These are phyloP conservation scores for Drosophila neocordata DNA, from an alignment of 1,140 invertebrate genomes.

Conservation along the genomic window DNA sequence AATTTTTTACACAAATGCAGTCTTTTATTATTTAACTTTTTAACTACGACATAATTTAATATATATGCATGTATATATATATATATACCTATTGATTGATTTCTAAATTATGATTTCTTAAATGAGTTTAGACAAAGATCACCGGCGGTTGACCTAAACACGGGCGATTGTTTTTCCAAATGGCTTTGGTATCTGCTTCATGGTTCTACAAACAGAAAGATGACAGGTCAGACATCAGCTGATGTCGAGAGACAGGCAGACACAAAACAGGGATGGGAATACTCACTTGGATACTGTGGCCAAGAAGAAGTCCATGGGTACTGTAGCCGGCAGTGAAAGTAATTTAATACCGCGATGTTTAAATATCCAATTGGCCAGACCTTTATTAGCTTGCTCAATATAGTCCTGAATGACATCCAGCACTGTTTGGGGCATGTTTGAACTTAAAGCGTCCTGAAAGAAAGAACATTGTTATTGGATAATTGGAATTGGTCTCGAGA, in stretches of 20 bases:
- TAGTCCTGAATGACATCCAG: constrained; percentile 95
- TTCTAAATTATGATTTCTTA: no score
- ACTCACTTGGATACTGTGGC: constrained; percentile 93
- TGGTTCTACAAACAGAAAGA: constrained; percentile 41
- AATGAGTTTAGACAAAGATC: no score
- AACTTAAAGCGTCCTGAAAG: constrained; percentile 91
- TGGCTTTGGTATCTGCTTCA: constrained; percentile 46
- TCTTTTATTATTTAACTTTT: not conserved
- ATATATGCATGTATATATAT: not conserved
- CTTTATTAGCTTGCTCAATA: constrained; percentile 95
- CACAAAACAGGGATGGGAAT: not conserved
- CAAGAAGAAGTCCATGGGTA: constrained; percentile 93
- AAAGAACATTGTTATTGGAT: not conserved
- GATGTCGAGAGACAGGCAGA: not conserved
- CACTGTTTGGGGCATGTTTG: constrained; percentile 92
- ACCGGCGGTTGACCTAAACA: constrained; percentile 13
- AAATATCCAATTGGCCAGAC: constrained; percentile 94
- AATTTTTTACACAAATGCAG: not conserved
- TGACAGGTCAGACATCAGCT: constrained; percentile 33
- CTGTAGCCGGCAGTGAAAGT: constrained; percentile 91
- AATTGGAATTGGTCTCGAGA: not conserved
- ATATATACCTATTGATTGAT: no score
- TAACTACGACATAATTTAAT: not conserved
- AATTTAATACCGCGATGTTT: constrained; percentile 91
- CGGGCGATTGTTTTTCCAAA: constrained; percentile 50